Evolutionary conservation across 1,140 invertebrate genomes (phyloP).

Genomic region (Ips typographus): DNA sequence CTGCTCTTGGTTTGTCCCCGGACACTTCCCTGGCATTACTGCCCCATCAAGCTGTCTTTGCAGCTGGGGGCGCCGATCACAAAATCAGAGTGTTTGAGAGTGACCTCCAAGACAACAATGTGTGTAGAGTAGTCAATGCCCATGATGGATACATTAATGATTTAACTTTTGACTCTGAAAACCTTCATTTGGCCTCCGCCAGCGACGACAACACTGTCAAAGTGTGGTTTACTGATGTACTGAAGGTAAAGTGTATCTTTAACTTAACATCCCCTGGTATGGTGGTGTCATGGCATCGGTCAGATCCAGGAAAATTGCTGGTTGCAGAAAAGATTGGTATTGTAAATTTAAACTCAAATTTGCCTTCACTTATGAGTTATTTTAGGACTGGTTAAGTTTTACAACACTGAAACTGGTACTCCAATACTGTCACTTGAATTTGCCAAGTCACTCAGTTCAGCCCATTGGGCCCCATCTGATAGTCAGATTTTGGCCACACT

Average conservation of each 20-base stretch:
- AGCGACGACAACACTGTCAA: constrained; percentile 76
- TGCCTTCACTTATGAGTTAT: constrained; percentile 1
- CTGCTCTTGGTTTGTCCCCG: constrained; percentile 62
- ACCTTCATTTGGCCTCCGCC: constrained; percentile 68
- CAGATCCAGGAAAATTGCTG: constrained; percentile 71
- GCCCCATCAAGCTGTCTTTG: constrained; percentile 62
- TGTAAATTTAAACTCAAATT: not conserved
- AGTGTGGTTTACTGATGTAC: constrained; percentile 64
- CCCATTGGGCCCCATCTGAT: constrained; percentile 69
- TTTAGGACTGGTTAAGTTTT: constrained; percentile 59
- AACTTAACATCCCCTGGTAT: constrained; percentile 68
- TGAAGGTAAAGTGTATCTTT: constrained; percentile 60
- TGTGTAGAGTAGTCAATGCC: constrained; percentile 59
- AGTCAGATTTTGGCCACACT: constrained; percentile 63
- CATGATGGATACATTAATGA: constrained; percentile 74
- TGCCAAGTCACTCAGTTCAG: constrained; percentile 62
- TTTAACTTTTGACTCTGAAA: constrained; percentile 68
- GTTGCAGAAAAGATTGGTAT: constrained; percentile 73
- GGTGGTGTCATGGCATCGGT: constrained; percentile 68
- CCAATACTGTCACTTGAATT: constrained; percentile 72
- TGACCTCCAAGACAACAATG: constrained; percentile 56
- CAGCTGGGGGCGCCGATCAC: constrained; percentile 59
- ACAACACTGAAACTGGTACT: constrained; percentile 67
- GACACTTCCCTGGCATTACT: constrained; percentile 62
- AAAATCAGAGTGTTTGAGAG: constrained; percentile 60